Conservation (phyloP, 2,888 invertebrate genomes). For the Eubasilissa splendida region DNA sequence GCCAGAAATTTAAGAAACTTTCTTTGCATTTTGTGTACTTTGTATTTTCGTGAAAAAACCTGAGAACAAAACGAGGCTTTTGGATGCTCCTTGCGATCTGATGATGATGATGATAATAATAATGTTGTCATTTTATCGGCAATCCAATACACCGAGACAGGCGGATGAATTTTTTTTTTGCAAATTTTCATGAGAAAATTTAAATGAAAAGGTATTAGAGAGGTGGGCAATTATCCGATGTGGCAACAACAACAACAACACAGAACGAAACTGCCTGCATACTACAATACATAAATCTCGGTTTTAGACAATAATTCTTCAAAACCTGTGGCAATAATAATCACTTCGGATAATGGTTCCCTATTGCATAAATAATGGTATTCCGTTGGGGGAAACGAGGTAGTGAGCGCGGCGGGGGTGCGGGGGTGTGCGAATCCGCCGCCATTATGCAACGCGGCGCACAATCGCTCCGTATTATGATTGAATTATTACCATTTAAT, state of each 20-base stretch:
- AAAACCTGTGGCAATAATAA: slow-evolving; percentile 30
- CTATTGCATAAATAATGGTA: slow-evolving; percentile 8
- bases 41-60: too few species aligned
- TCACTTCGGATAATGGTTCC: slow-evolving; percentile 1
- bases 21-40: too few species aligned
- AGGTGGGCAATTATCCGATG: slow-evolving; percentile 19
- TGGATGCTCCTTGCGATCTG: too few species aligned
- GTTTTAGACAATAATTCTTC: slow-evolving; percentile 25
- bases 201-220: background rate
- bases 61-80: too few species aligned
- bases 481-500: slow-evolving; percentile 33
- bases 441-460: slow-evolving; percentile 10
- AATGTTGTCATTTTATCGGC: too few species aligned
- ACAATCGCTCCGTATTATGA: slow-evolving; percentile 27
- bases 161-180: too few species aligned
- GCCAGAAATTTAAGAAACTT: too few species aligned
- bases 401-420: slow-evolving; percentile 29
- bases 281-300: background rate
- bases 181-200: slow-evolving; percentile 3
- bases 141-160: too few species aligned
- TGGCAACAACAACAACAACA: background rate
- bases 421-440: slow-evolving; percentile 38
- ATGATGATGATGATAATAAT: too few species aligned
- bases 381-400: background rate
- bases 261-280: background rate